Evolutionary conservation across 2,888 invertebrate genomes (phyloP).

Genomic region (Busseola fusca): DNA sequence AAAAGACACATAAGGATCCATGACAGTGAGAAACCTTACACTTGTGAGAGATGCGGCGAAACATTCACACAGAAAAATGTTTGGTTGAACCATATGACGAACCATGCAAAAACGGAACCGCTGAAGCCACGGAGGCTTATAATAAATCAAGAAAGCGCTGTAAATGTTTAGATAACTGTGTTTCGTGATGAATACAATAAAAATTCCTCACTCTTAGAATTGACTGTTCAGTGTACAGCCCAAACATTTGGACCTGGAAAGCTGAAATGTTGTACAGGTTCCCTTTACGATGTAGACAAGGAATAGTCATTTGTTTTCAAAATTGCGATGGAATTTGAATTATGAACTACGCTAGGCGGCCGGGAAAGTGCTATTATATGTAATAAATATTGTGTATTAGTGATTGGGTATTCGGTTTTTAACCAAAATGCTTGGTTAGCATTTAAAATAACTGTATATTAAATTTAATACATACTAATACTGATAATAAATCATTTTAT

Average conservation of each 20-base stretch:
- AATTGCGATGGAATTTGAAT: not conserved
- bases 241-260: not conserved
- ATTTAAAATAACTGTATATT: not conserved
- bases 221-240: too few relatives aligned
- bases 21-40: not conserved
- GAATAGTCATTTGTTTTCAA: not conserved
- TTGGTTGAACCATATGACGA: constrained; percentile 36
- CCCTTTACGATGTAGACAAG: not conserved
- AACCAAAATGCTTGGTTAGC: not conserved
- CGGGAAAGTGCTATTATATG: not conserved
- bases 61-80: constrained; percentile 30
- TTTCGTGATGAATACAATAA: not conserved
- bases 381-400: not conserved
- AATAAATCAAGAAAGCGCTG: not conserved
- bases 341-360: not conserved
- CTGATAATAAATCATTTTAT: too few relatives aligned
- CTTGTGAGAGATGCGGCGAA: constrained; percentile 33
- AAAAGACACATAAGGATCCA: constrained; percentile 37
- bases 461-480: too few relatives aligned
- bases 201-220: not conserved
- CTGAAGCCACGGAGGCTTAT: not conserved
- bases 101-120: constrained; percentile 28
- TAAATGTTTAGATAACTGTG: not conserved
- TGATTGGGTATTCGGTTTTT: not conserved
- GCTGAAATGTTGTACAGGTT: not conserved